Conservation (phyloP, 2,797 vertebrate species). For the Prionace glauca region DNA sequence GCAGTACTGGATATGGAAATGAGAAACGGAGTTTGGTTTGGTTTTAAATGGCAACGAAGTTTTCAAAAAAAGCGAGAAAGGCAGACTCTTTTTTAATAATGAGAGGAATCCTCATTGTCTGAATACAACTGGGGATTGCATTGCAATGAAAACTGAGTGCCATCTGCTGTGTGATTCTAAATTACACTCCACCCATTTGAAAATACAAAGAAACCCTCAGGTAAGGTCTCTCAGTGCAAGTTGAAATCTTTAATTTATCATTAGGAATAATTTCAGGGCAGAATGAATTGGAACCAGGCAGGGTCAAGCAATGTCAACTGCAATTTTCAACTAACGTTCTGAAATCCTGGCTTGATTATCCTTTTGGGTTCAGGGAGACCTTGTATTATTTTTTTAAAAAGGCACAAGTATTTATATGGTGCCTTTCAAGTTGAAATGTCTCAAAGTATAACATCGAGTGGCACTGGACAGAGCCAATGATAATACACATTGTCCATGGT, state of each 20-base stretch:
- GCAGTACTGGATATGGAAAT: neutral
- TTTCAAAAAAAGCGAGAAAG: neutral
- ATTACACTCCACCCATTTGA: conserved; percentile 5
- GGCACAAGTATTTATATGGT: neutral
- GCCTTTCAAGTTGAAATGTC: neutral
- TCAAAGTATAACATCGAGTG: neutral
- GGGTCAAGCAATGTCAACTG: conserved; percentile 5
- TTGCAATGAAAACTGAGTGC: neutral
- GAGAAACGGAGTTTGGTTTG: neutral
- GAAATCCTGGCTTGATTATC: conserved; percentile 12
- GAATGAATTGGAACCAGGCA: conserved; percentile 13
- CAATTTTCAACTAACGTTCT: neutral
- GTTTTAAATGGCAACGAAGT: neutral
- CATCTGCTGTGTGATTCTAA: neutral
- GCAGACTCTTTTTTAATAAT: neutral
- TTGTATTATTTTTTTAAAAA: neutral
- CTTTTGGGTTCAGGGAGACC: neutral
- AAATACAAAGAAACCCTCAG: neutral
- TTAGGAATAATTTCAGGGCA: neutral
- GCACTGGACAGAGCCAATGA: neutral
- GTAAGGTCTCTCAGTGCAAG: conserved; percentile 6
- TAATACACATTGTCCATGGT: neutral
- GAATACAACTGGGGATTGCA: neutral
- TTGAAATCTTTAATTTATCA: conserved; percentile 31
- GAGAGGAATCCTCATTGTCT: neutral